Base-by-base conservation (phyloP, 2,888 invertebrate genomes). In the Machimus atricapillus region DNA sequence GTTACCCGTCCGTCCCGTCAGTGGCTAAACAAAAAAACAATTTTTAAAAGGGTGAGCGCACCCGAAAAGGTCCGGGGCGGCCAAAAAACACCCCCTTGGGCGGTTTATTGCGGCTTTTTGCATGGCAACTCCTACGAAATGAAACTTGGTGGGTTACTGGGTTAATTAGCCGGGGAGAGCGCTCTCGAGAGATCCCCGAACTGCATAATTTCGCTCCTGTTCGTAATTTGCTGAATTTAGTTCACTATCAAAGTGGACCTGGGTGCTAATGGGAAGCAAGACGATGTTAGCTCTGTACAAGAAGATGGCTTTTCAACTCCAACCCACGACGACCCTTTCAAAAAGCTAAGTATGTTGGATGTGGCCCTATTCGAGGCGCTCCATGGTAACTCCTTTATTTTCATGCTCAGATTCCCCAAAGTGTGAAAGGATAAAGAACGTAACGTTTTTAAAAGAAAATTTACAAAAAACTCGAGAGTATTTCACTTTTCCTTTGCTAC, bases 101-200 rank as follows among this genome's bases (percentile, higher is more conserved):
- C 79, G 27, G 52, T 52, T 52, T 79, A 79, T 79, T 79, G 52
- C 79, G 79, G 52, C 31, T 79, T 79, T 79, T 43, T 78, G 23
- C 40, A 79, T 31, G 27, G 46, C 23, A 52, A 52, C 46, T 79
- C 12, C 12, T 79, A 16, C 40, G 27, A 79, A 79, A 79, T 79
- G 56, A 52, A 46, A 79, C 27, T 79, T 52, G 79, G 52, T 46
- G 79, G 79, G 79, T 79, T 79, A 79, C 79, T 79, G 52, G 79
- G 79, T 79, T 79, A 79, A 79, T 79, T 79, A 79, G 52, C 52
- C 27, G n/a, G 23, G 31, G 52, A 16, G 31, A 52, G n/a, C 14
- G 31, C 31, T 56, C 52, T 79, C 31, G 2, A 79, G 52, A 16
- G 52, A 52, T 52, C 23, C 52, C 31, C 27, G 52, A 52, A 52